Conservation (phyloP, 2,113 vertebrate species). For the Pithys albifrons region DNA sequence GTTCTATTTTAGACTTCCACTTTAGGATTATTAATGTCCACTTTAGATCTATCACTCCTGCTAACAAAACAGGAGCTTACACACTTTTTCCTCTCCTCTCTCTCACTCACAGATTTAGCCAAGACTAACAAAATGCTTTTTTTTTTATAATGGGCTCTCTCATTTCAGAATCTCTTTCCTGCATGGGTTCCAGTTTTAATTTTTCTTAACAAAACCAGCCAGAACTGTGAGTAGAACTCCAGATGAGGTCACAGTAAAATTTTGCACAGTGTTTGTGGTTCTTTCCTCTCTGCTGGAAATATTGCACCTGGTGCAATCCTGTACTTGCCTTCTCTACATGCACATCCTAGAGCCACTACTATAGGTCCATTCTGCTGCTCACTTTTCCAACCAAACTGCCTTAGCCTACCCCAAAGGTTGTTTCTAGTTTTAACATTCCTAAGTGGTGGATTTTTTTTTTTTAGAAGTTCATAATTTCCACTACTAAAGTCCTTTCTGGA, state of each 20-base stretch:
- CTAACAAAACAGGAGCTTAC: neutral
- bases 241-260: neutral
- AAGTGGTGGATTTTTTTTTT: neutral
- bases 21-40: neutral
- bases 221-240: neutral
- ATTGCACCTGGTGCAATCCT: neutral
- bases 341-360: neutral
- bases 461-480: neutral
- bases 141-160: neutral
- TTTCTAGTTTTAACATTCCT: neutral
- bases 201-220: neutral
- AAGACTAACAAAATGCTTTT: neutral
- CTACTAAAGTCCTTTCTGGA: neutral
- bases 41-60: neutral
- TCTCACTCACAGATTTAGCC: neutral
- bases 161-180: neutral
- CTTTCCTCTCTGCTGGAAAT: neutral
- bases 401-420: neutral
- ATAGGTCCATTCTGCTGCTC: fast-evolving
- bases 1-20: neutral
- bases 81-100: neutral
- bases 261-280: neutral
- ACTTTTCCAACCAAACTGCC: neutral
- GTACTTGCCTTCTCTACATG: neutral
- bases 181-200: neutral